These are phyloP conservation scores for Sakesphorus luctuosus DNA, from an alignment of 2,113 vertebrate species.

Conservation along the genomic window DNA sequence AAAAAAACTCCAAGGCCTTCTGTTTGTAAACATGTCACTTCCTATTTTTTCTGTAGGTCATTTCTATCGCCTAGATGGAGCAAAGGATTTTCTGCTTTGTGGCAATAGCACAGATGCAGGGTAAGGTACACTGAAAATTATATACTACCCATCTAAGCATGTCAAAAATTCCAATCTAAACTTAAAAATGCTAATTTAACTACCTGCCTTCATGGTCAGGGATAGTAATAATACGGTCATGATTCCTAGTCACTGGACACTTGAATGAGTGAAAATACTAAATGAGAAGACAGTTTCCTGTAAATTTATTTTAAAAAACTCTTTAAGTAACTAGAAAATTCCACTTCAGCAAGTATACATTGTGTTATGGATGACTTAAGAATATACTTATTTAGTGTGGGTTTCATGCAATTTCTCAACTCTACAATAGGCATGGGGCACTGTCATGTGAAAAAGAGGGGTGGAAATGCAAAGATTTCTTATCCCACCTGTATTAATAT, in stretches of 20 bases:
- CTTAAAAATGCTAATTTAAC: neutral
- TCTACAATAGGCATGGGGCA: neutral
- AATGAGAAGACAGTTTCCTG: neutral
- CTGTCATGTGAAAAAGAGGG: neutral
- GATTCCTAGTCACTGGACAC: neutral
- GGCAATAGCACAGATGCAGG: conserved; percentile 85
- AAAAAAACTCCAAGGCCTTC: neutral
- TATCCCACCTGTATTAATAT: too few species aligned
- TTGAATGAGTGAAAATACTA: neutral
- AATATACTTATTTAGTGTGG: neutral
- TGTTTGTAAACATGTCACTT: neutral
- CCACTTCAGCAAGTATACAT: neutral
- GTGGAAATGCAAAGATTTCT: too few species aligned
- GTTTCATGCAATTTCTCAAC: neutral
- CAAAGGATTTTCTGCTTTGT: conserved; percentile 87
- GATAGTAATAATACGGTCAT: neutral
- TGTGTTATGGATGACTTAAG: neutral
- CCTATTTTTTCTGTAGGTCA: conserved; percentile 59
- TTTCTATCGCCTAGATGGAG: conserved; percentile 74
- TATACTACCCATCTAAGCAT: neutral
- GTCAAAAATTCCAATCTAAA: neutral
- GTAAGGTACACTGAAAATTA: conserved; percentile 74
- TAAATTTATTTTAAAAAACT: neutral
- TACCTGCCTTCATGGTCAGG: neutral
- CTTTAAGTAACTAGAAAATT: neutral